Evolutionary conservation across 1,140 invertebrate species (phyloP).

Genomic region (Drosophila sp.): DNA sequence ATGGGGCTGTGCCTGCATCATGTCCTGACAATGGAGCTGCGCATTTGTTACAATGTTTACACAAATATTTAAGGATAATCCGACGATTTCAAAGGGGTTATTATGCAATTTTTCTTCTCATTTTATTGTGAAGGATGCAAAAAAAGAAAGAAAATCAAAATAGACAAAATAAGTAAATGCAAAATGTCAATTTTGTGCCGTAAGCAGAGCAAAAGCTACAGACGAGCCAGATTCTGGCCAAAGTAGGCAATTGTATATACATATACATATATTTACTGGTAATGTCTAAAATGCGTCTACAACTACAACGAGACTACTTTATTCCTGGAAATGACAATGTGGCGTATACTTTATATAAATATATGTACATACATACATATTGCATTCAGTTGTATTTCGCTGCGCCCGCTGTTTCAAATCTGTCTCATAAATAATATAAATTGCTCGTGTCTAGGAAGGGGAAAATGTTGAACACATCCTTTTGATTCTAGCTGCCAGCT

Average conservation of each 20-base stretch:
- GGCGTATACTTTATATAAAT: slow-evolving; percentile 63
- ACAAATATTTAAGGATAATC: slow-evolving; percentile 83
- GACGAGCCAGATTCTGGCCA: neutral
- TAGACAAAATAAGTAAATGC: slow-evolving; percentile 76
- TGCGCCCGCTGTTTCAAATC: slow-evolving; percentile 70
- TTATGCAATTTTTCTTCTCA: slow-evolving; percentile 82
- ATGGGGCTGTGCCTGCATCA: slow-evolving; percentile 42
- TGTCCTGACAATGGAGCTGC: slow-evolving; percentile 70
- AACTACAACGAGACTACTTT: slow-evolving; percentile 28
- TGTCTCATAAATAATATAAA: slow-evolving; percentile 72
- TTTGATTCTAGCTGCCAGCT: slow-evolving; percentile 38
- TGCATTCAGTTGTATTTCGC: slow-evolving; percentile 60
- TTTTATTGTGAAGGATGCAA: slow-evolving; percentile 68
- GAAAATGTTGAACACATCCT: slow-evolving; percentile 53
- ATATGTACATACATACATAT: slow-evolving; percentile 57
- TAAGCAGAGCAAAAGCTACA: slow-evolving; percentile 47
- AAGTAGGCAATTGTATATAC: slow-evolving; percentile 1
- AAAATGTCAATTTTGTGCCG: slow-evolving; percentile 78
- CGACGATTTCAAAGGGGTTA: slow-evolving; percentile 82
- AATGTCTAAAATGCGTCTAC: slow-evolving; percentile 67
- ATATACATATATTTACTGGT: slow-evolving; percentile 66
- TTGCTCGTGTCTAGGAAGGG: slow-evolving; percentile 51
- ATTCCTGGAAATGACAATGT: slow-evolving; percentile 47
- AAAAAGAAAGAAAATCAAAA: slow-evolving; percentile 48
- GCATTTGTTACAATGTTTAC: slow-evolving; percentile 82